Evolutionary conservation across 2,797 vertebrate species (phyloP), one percentile per base, ranked within the genome.

Genomic region (Parambassis ranga): DNA sequence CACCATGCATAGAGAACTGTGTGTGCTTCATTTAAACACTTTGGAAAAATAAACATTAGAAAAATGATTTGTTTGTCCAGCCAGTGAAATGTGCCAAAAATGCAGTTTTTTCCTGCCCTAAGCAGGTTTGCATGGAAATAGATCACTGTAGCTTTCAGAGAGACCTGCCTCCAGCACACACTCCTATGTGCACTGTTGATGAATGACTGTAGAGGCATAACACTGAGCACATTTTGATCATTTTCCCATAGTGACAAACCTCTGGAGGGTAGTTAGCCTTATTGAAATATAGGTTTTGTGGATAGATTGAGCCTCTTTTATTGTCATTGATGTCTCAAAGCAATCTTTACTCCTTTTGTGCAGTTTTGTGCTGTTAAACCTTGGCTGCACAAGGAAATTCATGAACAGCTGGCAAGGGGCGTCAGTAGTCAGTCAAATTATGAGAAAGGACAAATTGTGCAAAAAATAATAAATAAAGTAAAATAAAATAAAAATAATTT

Each of bases 1-100:
- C 33, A 63, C 36, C 52, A 50, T 55, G 28, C 65, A 71, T 64
- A 66, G 36, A 36, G 53, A 64, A 47, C 46, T 4, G 3, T 23
- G 13, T 26, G 35, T 16, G 50, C 50, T 44, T 56, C 33, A 38
- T 79, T 77, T 69, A 69, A 75, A 74, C 28, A 67, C 28, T 64
- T 65, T 51, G 6, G n/a, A n/a, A 60, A 69, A 77, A 47, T 65
- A 55, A 61, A 52, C 57, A 59, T 70, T 35, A 46, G 37, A 67
- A 48, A 67, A 61, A 63, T 38, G 0, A 81, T 63, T 76, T 81
- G 55, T 55, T 65, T 71, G 46, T 61, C 46, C 24, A 38, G 56
- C 1, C 1, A 38, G 26, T 47, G 23, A 70, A 56, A 66, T 47
- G 32, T 51, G 43, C 22, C 28, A 57, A 47, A 75, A 65, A 59